phyloP scores from a whole-genome alignment of 2,113 vertebrate species.

The Lipophrys pholis region DNA sequence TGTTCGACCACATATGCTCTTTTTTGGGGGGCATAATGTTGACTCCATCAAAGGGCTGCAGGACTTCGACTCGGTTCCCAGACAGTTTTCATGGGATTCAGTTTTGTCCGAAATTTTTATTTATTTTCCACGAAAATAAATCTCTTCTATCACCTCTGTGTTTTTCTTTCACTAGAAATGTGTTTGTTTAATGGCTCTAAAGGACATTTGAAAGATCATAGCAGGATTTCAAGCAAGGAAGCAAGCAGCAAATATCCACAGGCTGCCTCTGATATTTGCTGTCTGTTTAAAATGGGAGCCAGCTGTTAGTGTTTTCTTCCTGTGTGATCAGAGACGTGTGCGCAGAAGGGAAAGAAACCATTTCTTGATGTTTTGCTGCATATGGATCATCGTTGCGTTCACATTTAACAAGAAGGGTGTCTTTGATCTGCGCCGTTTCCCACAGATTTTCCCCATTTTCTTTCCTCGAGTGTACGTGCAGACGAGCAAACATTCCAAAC shows the following conservation, averaged over 20 bases:
- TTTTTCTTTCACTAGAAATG: not conserved
- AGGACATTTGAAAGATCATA: slow-evolving; percentile 37
- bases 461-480: not conserved
- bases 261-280: slow-evolving; percentile 17
- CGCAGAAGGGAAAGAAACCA: slow-evolving; percentile 11
- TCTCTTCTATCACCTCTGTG: not conserved
- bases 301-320: slow-evolving; percentile 46
- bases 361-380: slow-evolving; percentile 5
- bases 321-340: slow-evolving; percentile 26
- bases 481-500: not conserved
- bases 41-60: not conserved
- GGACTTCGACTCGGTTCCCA: not conserved
- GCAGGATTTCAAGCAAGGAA: slow-evolving; percentile 29
- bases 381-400: slow-evolving; percentile 9
- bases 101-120: slow-evolving; percentile 14
- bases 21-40: no score
- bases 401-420: slow-evolving; percentile 5
- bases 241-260: slow-evolving; percentile 25
- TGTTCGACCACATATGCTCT: no score
- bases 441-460: not conserved
- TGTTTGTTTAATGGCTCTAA: slow-evolving; percentile 12
- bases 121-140: not conserved
- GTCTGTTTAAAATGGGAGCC: slow-evolving; percentile 36
- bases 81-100: slow-evolving; percentile 5
- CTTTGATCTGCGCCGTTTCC: slow-evolving; percentile 16